Conservation (phyloP, 2,888 invertebrate genomes). For the Eurois occulta region DNA sequence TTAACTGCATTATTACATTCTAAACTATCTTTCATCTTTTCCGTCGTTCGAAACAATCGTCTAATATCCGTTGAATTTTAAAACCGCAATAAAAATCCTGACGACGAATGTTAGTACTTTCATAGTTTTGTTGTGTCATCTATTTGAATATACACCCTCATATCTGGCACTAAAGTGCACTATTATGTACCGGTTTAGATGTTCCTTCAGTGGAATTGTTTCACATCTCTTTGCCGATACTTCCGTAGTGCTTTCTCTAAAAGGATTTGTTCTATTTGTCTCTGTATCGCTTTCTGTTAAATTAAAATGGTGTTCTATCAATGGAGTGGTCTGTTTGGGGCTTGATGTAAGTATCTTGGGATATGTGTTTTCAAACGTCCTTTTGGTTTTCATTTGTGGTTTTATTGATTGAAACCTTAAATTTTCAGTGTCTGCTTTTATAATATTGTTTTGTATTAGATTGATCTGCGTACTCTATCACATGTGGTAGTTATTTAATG, state of each 20-base stretch:
- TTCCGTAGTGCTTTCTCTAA: slow-evolving; percentile 16
- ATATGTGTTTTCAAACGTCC: not conserved
- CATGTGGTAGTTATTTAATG: not conserved
- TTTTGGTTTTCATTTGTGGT: not conserved
- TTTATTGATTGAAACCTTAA: not conserved
- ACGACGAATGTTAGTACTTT: slow-evolving; percentile 12
- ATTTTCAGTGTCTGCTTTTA: not conserved
- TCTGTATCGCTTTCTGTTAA: slow-evolving; percentile 25
- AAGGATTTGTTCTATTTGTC: slow-evolving; percentile 46
- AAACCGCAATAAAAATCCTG: slow-evolving; percentile 29
- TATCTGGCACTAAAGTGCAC: slow-evolving; percentile 31
- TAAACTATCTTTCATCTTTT: not conserved
- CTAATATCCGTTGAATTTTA: not conserved
- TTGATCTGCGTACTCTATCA: not conserved
- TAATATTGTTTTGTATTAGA: no score
- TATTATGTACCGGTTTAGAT: slow-evolving; percentile 25
- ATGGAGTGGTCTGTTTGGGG: slow-evolving; percentile 1
- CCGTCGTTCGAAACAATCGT: slow-evolving; percentile 20
- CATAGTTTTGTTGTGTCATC: not conserved
- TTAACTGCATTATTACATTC: not conserved
- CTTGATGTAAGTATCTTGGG: not conserved
- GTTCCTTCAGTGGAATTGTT: slow-evolving; percentile 24
- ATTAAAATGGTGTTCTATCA: slow-evolving; percentile 34
- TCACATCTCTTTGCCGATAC: slow-evolving; percentile 21
- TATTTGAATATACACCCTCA: slow-evolving; percentile 26